phyloP scores from a whole-genome alignment of 2,797 vertebrate genomes.

The Chiroxiphia lanceolata region DNA sequence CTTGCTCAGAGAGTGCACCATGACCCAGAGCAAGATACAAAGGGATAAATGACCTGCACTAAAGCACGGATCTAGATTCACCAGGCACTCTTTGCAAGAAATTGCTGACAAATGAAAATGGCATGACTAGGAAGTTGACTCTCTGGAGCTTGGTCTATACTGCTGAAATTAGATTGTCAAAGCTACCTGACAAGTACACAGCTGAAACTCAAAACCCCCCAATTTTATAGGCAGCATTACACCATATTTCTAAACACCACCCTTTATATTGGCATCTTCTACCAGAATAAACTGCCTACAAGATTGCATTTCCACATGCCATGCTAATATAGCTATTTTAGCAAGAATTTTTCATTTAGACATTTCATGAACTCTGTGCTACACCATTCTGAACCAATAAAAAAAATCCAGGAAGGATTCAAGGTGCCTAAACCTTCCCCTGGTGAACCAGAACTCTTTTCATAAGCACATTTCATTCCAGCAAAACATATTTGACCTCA shows the following conservation, averaged over 20 bases:
- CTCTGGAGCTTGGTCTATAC: background rate
- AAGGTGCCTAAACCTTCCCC: background rate
- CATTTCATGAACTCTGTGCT: background rate
- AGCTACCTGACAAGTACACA: background rate
- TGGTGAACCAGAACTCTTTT: background rate
- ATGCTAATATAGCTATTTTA: background rate
- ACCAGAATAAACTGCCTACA: background rate
- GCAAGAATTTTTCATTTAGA: background rate
- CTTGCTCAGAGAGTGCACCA: background rate
- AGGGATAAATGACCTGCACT: background rate
- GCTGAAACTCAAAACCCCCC: background rate
- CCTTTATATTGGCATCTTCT: background rate
- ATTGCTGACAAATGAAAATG: background rate
- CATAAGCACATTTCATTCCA: background rate
- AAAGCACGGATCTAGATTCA: background rate
- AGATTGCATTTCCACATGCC: background rate
- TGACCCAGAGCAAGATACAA: background rate
- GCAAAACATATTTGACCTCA: constrained; percentile 2
- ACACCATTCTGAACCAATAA: background rate
- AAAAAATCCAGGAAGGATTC: background rate
- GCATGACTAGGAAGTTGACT: background rate
- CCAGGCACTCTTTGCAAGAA: background rate
- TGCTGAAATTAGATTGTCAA: background rate
- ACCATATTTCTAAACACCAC: background rate
- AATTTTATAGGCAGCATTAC: background rate